Conservation (phyloP, 2,113 vertebrate genomes). For the Heloderma charlesbogerti region DNA sequence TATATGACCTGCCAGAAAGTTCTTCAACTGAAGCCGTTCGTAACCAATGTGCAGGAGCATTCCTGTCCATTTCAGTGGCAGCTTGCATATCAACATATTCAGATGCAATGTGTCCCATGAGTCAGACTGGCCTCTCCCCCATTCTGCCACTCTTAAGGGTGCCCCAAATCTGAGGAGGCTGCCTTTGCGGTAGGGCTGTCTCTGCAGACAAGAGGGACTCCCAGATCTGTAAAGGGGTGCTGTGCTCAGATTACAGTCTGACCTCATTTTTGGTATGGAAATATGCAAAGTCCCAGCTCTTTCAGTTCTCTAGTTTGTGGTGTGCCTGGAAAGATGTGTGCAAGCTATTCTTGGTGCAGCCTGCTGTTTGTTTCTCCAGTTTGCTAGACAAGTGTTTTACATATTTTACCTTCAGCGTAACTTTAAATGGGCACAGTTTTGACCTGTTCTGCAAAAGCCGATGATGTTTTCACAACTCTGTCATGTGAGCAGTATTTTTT, state of each 20-base stretch:
- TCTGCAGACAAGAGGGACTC: not conserved
- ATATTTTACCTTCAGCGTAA: conserved; percentile 43
- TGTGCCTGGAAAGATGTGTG: not conserved
- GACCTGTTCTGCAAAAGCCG: conserved; percentile 27
- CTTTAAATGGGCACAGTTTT: conserved; percentile 47
- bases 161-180: not conserved
- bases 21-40: not conserved
- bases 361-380: conserved; percentile 36
- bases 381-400: conserved; percentile 34
- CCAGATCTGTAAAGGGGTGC: no score
- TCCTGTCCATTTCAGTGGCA: not conserved
- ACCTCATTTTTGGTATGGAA: not conserved
- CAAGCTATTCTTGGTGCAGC: not conserved
- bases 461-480: conserved; percentile 47
- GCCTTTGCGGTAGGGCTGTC: not conserved
- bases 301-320: accelerated
- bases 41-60: not conserved
- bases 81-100: not conserved
- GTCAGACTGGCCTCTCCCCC: not conserved
- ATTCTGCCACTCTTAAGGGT: no score
- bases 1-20: not conserved
- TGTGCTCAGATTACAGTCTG: no score
- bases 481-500: conserved; percentile 60
- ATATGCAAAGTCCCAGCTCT: not conserved
- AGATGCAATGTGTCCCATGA: not conserved